Conservation (phyloP, 2,113 vertebrate species). For the Anarhynchus alexandrinus region DNA sequence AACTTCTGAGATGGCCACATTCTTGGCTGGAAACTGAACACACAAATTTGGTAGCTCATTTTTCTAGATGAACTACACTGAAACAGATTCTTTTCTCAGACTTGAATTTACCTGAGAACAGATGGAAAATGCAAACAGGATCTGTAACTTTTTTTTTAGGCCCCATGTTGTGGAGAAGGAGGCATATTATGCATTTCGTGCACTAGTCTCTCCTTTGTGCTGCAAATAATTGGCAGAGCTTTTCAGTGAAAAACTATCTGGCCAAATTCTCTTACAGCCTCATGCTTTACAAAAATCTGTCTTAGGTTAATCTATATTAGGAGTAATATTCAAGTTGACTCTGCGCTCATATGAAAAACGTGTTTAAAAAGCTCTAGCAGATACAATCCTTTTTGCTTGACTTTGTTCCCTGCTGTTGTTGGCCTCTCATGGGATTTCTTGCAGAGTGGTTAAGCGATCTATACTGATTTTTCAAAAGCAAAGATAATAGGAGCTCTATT, state of each 20-base stretch:
- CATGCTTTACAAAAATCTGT: constrained; percentile 9
- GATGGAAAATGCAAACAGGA: not conserved
- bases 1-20: not conserved
- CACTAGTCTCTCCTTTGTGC: not conserved
- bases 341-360: not conserved
- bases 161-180: not conserved
- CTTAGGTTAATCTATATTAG: constrained; percentile 28
- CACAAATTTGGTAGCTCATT: not conserved
- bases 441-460: constrained; percentile 35
- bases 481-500: constrained; percentile 46
- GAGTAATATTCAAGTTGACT: not conserved
- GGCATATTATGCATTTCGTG: not conserved
- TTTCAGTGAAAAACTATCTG: not conserved
- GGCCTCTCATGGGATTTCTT: constrained; percentile 40
- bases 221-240: not conserved
- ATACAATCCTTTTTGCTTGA: constrained; percentile 23
- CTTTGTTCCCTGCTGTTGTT: constrained; percentile 34
- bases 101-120: not conserved
- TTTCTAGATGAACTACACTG: not conserved
- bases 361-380: constrained; percentile 11
- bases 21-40: not conserved
- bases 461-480: constrained; percentile 48
- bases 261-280: not conserved
- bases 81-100: not conserved
- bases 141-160: not conserved